phyloP scores from a whole-genome alignment of 1,140 invertebrate species.

The Melitaea cinxia region DNA sequence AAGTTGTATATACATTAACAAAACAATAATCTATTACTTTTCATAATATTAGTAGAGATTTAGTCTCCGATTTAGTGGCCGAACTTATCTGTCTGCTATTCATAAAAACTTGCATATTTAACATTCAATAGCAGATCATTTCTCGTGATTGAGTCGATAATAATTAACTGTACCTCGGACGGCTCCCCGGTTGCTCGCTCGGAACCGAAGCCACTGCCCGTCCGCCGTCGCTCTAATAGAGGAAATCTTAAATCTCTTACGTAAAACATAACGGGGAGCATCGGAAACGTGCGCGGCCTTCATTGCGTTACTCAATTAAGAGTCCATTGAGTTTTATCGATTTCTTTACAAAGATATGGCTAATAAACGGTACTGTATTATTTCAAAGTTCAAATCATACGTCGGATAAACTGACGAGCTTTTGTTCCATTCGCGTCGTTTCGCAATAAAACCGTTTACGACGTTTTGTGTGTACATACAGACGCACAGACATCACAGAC shows the following conservation, averaged over 20 bases:
- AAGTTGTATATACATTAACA: too few relatives aligned
- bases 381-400: too few relatives aligned
- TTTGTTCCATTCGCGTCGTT: too few relatives aligned
- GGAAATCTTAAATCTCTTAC: slow-evolving; percentile 16
- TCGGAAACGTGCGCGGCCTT: slow-evolving; percentile 10
- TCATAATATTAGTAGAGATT: too few relatives aligned
- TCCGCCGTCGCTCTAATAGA: slow-evolving; percentile 6
- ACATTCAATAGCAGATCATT: neutral
- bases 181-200: neutral
- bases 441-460: too few relatives aligned
- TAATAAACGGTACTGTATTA: neutral
- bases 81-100: too few relatives aligned
- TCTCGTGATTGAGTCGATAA: neutral
- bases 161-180: neutral
- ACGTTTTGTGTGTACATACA: too few relatives aligned
- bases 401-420: too few relatives aligned
- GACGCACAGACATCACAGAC: too few relatives aligned
- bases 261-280: slow-evolving; percentile 5
- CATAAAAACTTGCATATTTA: neutral
- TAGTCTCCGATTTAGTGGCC: too few relatives aligned
- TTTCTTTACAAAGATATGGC: neutral
- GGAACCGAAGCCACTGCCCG: neutral
- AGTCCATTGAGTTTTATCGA: neutral
- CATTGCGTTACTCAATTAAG: neutral
- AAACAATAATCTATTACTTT: too few relatives aligned